phyloP scores from a whole-genome alignment of 2,113 vertebrate genomes.

The Nerophis lumbriciformis region DNA sequence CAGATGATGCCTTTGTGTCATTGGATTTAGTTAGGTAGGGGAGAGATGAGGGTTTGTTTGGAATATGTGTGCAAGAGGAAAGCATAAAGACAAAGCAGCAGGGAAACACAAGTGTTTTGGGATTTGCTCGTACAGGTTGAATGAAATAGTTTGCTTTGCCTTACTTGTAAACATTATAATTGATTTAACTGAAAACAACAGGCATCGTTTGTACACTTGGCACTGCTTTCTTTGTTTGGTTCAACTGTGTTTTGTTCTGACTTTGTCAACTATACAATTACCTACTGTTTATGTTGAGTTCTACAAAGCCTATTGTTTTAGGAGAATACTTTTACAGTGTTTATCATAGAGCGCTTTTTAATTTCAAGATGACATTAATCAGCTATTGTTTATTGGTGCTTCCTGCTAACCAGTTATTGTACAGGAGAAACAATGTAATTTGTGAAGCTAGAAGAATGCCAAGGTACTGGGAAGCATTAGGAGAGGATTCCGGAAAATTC shows the following conservation, averaged over 20 bases:
- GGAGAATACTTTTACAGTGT: neutral
- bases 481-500: conserved; percentile 7
- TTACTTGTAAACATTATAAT: conserved; percentile 55
- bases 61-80: conserved; percentile 44
- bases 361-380: conserved; percentile 21
- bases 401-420: conserved; percentile 25
- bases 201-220: conserved; percentile 47
- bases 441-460: conserved; percentile 36
- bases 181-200: conserved; percentile 59
- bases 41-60: conserved; percentile 49
- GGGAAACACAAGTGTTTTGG: conserved; percentile 36
- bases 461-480: conserved; percentile 21
- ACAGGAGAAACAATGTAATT: conserved; percentile 43
- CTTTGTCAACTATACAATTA: conserved; percentile 45
- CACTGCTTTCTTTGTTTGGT: conserved; percentile 22
- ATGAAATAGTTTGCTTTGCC: conserved; percentile 47
- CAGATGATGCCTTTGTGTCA: conserved; percentile 69
- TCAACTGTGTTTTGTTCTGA: conserved; percentile 31
- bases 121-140: conserved; percentile 49
- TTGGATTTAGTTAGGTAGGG: conserved; percentile 52
- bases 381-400: conserved; percentile 19
- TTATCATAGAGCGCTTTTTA: conserved; percentile 5
- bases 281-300: conserved; percentile 10
- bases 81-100: conserved; percentile 46
- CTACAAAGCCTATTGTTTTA: conserved; percentile 18